phyloP scores from a whole-genome alignment of 2,888 invertebrate genomes.

The Calliopum simillimum region DNA sequence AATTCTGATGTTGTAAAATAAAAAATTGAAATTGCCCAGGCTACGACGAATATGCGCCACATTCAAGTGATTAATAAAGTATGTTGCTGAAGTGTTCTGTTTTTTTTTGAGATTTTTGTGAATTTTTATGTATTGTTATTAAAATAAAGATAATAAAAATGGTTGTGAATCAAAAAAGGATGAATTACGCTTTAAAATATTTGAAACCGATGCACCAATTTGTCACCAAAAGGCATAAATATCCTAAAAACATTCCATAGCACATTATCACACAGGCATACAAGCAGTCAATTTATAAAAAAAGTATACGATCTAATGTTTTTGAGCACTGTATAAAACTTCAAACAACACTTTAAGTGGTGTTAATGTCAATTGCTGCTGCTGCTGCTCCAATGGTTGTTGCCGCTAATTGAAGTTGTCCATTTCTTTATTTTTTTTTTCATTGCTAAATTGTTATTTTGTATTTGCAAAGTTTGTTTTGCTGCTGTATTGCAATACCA shows the following conservation, averaged over 20 bases:
- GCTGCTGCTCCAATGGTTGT: conserved; percentile 6
- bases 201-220: neutral
- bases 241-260: neutral
- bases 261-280: neutral
- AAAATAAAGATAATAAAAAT: neutral
- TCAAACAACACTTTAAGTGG: neutral
- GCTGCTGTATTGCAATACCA: neutral
- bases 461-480: too few relatives aligned
- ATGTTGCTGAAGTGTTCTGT: too few relatives aligned
- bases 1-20: too few relatives aligned
- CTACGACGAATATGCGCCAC: too few relatives aligned
- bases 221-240: too few relatives aligned
- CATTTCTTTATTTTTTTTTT: neutral
- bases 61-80: too few relatives aligned
- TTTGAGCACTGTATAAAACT: neutral
- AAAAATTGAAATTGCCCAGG: too few relatives aligned
- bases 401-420: neutral
- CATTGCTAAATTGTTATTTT: too few relatives aligned
- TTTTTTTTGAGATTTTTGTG: too few relatives aligned
- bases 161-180: neutral
- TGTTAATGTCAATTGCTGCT: conserved; percentile 34
- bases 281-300: too few relatives aligned
- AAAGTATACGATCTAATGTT: neutral
- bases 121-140: too few relatives aligned
- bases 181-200: too few relatives aligned